phyloP scores from a whole-genome alignment of 2,113 vertebrate genomes.

The Trematomus loennbergii region DNA sequence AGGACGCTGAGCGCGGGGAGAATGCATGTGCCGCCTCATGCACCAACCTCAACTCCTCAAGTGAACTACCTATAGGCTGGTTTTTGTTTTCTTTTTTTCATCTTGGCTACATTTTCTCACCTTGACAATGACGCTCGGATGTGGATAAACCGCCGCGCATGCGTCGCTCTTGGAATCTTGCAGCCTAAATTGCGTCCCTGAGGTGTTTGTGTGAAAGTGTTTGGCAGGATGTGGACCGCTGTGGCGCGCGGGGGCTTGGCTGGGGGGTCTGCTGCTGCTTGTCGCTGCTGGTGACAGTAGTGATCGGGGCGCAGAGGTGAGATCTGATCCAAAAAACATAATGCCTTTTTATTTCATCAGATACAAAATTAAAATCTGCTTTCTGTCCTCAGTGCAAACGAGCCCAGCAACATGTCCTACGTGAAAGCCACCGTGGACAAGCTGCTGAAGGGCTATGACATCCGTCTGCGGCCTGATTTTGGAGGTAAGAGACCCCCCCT shows the following conservation, averaged over 20 bases:
- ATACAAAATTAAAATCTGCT: neutral
- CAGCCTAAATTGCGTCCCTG: conserved; percentile 84
- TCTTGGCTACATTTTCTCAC: conserved; percentile 35
- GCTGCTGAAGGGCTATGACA: conserved; percentile 96
- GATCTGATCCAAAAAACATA: conserved; percentile 35
- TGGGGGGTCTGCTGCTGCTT: conserved; percentile 78
- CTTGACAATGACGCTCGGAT: conserved; percentile 77
- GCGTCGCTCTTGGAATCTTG: conserved; percentile 80
- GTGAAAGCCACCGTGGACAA: conserved; percentile 97
- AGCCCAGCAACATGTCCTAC: conserved; percentile 95
- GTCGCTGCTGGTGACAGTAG: conserved; percentile 84
- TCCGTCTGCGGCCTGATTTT: conserved; percentile 95
- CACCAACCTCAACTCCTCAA: conserved; percentile 42
- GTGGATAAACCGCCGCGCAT: conserved; percentile 81
- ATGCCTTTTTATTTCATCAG: neutral
- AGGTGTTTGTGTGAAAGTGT: conserved; percentile 72
- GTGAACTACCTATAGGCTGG: conserved; percentile 36
- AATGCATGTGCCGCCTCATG: conserved; percentile 38
- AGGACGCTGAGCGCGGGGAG: conserved; percentile 37
- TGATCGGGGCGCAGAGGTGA: conserved; percentile 90
- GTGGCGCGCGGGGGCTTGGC: conserved; percentile 70
- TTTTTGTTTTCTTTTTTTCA: neutral
- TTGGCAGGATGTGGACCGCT: conserved; percentile 83
- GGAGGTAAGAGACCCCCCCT: conserved; percentile 85
- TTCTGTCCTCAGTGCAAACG: conserved; percentile 86